These are phyloP conservation scores for Cephus pulcher DNA, from an alignment of 2,888 invertebrate genomes.

Conservation along the genomic window DNA sequence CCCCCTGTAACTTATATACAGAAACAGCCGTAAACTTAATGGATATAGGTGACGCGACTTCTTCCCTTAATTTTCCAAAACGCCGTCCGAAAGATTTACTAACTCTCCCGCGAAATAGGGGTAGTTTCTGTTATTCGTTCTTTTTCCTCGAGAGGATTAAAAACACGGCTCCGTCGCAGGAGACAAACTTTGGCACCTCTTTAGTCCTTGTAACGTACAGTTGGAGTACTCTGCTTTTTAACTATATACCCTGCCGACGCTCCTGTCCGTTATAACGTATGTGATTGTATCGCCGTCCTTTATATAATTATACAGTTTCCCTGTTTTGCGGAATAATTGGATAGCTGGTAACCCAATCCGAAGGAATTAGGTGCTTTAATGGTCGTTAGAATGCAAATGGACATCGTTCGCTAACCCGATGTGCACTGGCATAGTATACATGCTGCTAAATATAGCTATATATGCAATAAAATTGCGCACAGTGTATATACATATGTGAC, in stretches of 20 bases:
- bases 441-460: too few relatives aligned
- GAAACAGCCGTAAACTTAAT: neutral
- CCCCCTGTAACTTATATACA: neutral
- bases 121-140: neutral
- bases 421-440: neutral
- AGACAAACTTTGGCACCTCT: neutral
- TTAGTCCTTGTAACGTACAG: neutral
- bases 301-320: constrained; percentile 27
- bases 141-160: neutral
- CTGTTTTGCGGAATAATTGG: constrained; percentile 32
- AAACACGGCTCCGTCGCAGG: neutral
- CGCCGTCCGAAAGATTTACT: neutral
- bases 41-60: neutral
- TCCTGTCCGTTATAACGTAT: neutral
- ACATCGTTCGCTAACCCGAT: constrained; percentile 26
- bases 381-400: constrained; percentile 37
- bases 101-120: neutral
- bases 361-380: constrained; percentile 35
- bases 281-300: constrained; percentile 16
- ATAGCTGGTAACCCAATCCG: constrained; percentile 29
- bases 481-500: neutral
- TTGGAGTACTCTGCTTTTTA: neutral
- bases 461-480: neutral
- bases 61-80: neutral
- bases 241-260: neutral